A percentile compares a stretch with the other conserved stretches of the same genome.
These are phyloP conservation scores for Eristalis tenax DNA, from an alignment of 2,888 invertebrate species.

Conservation along the genomic window DNA sequence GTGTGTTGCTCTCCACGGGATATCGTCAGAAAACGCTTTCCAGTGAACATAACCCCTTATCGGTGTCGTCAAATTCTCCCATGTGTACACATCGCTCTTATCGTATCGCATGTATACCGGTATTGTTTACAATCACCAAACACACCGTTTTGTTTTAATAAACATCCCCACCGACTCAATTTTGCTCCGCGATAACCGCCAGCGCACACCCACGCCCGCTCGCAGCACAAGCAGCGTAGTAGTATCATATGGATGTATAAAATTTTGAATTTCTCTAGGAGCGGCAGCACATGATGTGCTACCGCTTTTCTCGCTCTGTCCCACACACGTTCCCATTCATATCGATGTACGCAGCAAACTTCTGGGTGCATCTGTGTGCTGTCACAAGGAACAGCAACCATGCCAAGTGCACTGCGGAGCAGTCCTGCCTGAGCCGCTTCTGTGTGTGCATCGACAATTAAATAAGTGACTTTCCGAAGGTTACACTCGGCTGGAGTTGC, in stretches of 20 bases:
- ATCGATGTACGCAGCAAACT: constrained; percentile 33
- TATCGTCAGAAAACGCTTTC: constrained; percentile 7
- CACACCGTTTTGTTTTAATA: constrained; percentile 55
- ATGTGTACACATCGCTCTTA: constrained; percentile 44
- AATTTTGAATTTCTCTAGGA: constrained; percentile 44
- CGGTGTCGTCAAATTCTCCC: constrained; percentile 45
- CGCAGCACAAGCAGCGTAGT: constrained; percentile 34
- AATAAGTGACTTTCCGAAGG: constrained; percentile 42
- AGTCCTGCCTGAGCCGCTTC: background rate
- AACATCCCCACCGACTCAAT: constrained; percentile 53
- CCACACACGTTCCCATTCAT: constrained; percentile 2
- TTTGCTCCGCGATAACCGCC: constrained; percentile 36
- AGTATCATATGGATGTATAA: constrained; percentile 48
- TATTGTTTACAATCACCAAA: constrained; percentile 56
- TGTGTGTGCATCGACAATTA: constrained; percentile 38
- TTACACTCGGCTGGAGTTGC: constrained; percentile 21
- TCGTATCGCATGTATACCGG: constrained; percentile 26
- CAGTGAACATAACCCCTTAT: constrained; percentile 47
- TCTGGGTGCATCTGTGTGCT: constrained; percentile 23
- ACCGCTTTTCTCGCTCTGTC: constrained; percentile 7
- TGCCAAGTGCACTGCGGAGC: background rate
- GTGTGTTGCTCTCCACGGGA: background rate
- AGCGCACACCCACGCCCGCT: background rate
- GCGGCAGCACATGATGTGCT: background rate
- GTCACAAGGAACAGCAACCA: constrained; percentile 21